phyloP scores from a whole-genome alignment of 2,797 vertebrate genomes.

The Oreochromis mossambicus region DNA sequence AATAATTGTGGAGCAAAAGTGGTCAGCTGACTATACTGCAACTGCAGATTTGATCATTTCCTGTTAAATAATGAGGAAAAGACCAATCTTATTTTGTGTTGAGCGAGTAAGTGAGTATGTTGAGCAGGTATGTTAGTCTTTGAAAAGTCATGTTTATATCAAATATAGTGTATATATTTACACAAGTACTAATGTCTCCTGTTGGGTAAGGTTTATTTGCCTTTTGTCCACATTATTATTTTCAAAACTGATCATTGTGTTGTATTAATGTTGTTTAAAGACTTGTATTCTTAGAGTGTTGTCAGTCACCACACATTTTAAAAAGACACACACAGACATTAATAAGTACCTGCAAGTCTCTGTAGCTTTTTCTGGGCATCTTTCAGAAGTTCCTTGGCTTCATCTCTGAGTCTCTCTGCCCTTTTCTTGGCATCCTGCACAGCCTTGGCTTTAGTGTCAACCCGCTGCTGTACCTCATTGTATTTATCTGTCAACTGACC shows the following conservation, averaged over 20 bases:
- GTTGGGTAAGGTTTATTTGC: background rate
- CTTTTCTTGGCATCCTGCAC: conserved; percentile 83
- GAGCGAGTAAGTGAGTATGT: background rate
- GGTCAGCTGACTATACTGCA: background rate
- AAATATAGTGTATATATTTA: background rate
- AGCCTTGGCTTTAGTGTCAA: conserved; percentile 84
- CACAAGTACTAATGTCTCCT: background rate
- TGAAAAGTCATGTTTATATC: background rate
- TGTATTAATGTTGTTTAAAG: background rate
- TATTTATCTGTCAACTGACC: conserved; percentile 88
- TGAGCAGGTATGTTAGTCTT: background rate
- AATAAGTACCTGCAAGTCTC: conserved; percentile 82
- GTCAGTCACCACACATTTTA: background rate
- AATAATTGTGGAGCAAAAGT: background rate
- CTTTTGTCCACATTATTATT: background rate
- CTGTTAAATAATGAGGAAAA: too few species aligned
- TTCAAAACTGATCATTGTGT: background rate
- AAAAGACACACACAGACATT: background rate
- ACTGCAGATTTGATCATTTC: background rate
- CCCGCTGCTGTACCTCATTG: conserved; percentile 84
- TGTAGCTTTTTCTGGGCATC: conserved; percentile 87
- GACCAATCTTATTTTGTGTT: too few species aligned
- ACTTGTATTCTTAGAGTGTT: background rate
- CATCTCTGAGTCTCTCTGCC: conserved; percentile 85
- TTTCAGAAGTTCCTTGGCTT: conserved; percentile 83